Evolutionary conservation across 2,888 invertebrate genomes (phyloP).

Genomic region (Pollenia griseotomentosa): DNA sequence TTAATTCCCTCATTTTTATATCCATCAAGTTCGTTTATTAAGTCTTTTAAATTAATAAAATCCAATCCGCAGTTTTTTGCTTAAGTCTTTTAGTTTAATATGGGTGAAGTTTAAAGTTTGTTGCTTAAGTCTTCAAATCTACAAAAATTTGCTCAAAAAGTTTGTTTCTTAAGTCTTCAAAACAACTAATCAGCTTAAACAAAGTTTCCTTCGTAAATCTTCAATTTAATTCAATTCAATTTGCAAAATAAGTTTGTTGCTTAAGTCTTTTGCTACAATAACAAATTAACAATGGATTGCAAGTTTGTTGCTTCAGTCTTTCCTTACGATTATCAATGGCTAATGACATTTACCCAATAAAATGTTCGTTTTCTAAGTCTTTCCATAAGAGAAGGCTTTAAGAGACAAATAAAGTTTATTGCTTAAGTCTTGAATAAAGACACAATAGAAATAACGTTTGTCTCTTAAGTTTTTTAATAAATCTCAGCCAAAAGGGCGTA

Average conservation of each 20-base stretch:
- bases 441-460: neutral
- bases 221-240: too few relatives aligned
- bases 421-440: conserved; percentile 4
- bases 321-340: neutral
- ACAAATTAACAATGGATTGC: too few relatives aligned
- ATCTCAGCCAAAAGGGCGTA: too few relatives aligned
- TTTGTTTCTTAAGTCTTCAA: conserved; percentile 5
- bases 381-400: neutral
- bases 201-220: conserved; percentile 19
- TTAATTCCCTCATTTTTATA: neutral
- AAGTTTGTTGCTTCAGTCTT: too few relatives aligned
- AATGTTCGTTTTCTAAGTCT: conserved; percentile 26
- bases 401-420: conserved; percentile 8
- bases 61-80: neutral
- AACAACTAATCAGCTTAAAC: neutral
- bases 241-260: too few relatives aligned
- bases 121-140: conserved; percentile 14
- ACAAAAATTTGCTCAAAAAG: neutral
- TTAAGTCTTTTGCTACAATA: neutral
- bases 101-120: neutral
- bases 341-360: neutral
- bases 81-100: neutral
- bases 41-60: neutral
- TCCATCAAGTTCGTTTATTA: neutral
- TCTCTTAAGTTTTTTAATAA: neutral